Evolutionary conservation across 2,797 vertebrate genomes (phyloP).

Genomic region (Scyliorhinus canicula): DNA sequence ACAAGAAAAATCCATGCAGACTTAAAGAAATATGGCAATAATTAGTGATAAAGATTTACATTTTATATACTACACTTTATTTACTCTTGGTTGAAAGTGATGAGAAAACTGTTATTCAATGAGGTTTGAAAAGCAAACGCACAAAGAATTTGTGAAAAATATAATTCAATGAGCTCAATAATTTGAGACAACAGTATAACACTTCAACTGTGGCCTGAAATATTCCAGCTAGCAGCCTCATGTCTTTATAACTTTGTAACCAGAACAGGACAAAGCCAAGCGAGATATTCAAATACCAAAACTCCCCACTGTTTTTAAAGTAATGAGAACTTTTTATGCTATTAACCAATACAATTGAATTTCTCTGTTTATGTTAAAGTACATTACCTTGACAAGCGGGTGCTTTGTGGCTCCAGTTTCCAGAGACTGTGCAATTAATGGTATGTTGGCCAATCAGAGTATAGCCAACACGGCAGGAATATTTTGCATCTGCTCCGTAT

Average conservation of each 20-base stretch:
- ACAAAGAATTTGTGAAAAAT: background rate
- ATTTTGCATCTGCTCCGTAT: background rate
- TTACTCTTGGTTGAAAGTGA: background rate
- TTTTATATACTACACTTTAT: background rate
- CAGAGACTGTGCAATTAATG: background rate
- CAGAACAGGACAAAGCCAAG: background rate
- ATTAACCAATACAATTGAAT: background rate
- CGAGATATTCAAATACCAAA: background rate
- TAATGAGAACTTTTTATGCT: background rate
- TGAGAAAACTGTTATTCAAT: background rate
- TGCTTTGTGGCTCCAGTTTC: background rate
- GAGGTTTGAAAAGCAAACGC: background rate
- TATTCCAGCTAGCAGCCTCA: background rate
- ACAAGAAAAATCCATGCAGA: background rate
- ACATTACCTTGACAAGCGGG: background rate
- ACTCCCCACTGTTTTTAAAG: background rate
- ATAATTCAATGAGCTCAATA: background rate
- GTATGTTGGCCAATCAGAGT: background rate
- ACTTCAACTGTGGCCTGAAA: background rate
- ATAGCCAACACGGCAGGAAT: background rate
- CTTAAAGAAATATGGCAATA: background rate
- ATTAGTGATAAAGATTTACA: background rate
- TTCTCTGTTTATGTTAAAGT: background rate
- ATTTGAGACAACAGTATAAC: background rate
- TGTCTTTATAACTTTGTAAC: background rate